Conservation (phyloP, 2,797 vertebrate species). For the Lates japonicus region DNA sequence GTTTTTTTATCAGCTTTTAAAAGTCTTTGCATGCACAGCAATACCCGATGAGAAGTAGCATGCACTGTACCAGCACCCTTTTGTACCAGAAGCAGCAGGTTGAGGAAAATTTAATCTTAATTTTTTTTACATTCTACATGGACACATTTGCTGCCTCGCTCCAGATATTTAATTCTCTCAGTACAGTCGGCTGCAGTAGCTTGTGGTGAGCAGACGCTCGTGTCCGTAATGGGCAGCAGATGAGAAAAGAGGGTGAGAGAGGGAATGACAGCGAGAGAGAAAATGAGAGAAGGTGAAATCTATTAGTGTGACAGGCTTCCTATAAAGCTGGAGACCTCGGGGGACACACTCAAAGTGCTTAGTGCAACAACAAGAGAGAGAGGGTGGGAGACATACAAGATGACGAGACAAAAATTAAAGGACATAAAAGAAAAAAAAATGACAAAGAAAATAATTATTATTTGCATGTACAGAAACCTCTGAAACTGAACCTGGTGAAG, state of each 20-base stretch:
- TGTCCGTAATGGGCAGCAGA: slow-evolving; percentile 59
- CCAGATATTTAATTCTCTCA: slow-evolving; percentile 16
- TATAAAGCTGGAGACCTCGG: slow-evolving; percentile 65
- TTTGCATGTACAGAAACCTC: slow-evolving; percentile 1
- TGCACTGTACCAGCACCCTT: neutral
- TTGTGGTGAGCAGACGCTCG: slow-evolving; percentile 37
- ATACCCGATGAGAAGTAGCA: neutral
- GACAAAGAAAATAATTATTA: slow-evolving; percentile 6
- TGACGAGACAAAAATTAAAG: slow-evolving; percentile 42
- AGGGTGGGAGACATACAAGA: slow-evolving; percentile 12
- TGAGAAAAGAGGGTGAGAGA: slow-evolving; percentile 55
- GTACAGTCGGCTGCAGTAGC: slow-evolving; percentile 35
- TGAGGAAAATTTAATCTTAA: slow-evolving; percentile 12
- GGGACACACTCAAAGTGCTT: slow-evolving; percentile 59
- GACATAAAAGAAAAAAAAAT: slow-evolving; percentile 32
- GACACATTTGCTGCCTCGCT: neutral
- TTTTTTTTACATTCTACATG: neutral
- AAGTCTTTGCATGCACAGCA: neutral
- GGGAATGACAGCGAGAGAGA: slow-evolving; percentile 51
- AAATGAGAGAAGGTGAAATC: slow-evolving; percentile 75
- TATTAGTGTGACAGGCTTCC: slow-evolving; percentile 76
- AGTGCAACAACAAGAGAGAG: slow-evolving; percentile 32
- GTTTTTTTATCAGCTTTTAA: neutral
- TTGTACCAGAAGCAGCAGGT: slow-evolving; percentile 7
- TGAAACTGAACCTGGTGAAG: slow-evolving; percentile 11